Percentiles rank a stretch among this genome's conserved stretches.
These are phyloP conservation scores for Malthinus seriepunctatus DNA, from an alignment of 2,888 invertebrate genomes.

Conservation along the genomic window DNA sequence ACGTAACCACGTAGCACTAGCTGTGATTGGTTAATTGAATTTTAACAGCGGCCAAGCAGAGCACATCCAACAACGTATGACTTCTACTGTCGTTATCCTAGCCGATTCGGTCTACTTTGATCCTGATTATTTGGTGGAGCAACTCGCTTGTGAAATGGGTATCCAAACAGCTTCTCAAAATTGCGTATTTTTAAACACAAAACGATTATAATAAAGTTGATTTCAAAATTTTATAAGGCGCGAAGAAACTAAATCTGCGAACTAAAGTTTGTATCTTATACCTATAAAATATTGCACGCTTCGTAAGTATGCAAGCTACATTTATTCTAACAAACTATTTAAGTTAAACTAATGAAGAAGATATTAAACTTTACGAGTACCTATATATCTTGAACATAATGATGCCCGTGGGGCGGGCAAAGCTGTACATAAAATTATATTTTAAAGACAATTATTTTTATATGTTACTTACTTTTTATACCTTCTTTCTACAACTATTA, in stretches of 20 bases:
- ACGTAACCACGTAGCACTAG: no score
- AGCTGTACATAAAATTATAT: slow-evolving; percentile 30
- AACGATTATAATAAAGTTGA: slow-evolving; percentile 16
- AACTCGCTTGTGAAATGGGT: neutral
- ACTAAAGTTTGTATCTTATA: slow-evolving; percentile 35
- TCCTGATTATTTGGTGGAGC: no score
- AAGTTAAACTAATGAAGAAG: slow-evolving; percentile 34
- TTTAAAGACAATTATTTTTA: slow-evolving; percentile 24
- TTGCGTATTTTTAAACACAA: slow-evolving; percentile 23
- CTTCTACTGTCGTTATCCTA: no score
- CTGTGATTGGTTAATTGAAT: no score
- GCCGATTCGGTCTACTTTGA: no score
- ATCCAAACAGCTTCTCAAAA: neutral
- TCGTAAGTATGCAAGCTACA: slow-evolving; percentile 36
- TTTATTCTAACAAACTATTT: slow-evolving; percentile 37
- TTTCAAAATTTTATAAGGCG: slow-evolving; percentile 33
- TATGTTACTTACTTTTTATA: slow-evolving; percentile 17
- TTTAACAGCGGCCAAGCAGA: no score
- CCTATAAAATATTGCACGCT: slow-evolving; percentile 36
- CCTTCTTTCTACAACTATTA: slow-evolving; percentile 19
- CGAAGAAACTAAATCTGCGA: slow-evolving; percentile 34
- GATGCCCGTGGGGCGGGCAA: slow-evolving; percentile 31
- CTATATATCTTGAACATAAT: slow-evolving; percentile 34
- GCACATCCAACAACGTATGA: no score
- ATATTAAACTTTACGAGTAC: slow-evolving; percentile 35